Conservation (phyloP, 2,888 invertebrate species). For the Ophraella communa region DNA sequence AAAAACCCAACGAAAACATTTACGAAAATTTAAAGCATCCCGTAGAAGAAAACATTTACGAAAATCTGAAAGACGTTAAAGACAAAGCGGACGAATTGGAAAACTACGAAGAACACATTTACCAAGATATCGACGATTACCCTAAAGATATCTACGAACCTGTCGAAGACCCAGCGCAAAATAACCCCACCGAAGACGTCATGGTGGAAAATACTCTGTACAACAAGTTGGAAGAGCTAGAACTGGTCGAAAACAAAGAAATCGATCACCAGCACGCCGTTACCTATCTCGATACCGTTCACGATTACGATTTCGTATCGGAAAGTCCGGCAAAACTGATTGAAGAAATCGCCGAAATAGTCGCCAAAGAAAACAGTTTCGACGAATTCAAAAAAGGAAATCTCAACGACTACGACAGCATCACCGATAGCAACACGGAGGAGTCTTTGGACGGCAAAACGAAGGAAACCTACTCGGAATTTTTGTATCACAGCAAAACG, state of each 20-base stretch:
- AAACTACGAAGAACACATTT: constrained; percentile 40
- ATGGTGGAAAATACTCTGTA: constrained; percentile 34
- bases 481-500: constrained; percentile 44
- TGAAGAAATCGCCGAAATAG: constrained; percentile 8
- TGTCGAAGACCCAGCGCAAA: constrained; percentile 35
- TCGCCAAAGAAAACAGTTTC: constrained; percentile 9
- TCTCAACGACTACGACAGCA: constrained; percentile 2
- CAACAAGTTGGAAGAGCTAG: constrained; percentile 11
- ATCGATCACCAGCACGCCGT: constrained; percentile 7
- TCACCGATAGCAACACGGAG: constrained; percentile 16
- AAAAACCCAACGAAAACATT: constrained; percentile 39
- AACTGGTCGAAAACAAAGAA: neutral
- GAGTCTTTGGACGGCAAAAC: constrained; percentile 23
- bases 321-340: neutral
- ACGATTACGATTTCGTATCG: constrained; percentile 12
- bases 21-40: constrained; percentile 45
- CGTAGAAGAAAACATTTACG: constrained; percentile 44
- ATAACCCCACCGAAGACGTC: constrained; percentile 26
- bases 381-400: neutral
- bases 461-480: constrained; percentile 44
- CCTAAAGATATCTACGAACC: constrained; percentile 29
- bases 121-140: constrained; percentile 47
- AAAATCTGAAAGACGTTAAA: constrained; percentile 37
- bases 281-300: constrained; percentile 19
- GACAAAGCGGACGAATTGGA: constrained; percentile 25